Evolutionary conservation across 1,140 invertebrate species (phyloP), one percentile per base, ranked within the genome.

Genomic region (Drosophila fuyamai): DNA sequence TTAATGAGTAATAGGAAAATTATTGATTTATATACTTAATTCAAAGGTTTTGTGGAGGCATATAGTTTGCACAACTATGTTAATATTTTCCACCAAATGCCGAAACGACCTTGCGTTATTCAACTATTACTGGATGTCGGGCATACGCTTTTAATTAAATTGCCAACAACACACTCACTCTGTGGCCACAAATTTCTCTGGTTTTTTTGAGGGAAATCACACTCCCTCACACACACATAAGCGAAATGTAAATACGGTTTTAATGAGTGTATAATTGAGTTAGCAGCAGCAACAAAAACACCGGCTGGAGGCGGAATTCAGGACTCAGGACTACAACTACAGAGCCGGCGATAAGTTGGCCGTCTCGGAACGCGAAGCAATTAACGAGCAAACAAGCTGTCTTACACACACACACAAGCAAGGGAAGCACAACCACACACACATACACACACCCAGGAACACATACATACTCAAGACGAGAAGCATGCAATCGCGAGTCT

Each of bases 221-320:
- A 44, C 14, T 54, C 47, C 16, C 44, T 43, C 27, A 54, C 16
- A 35, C 10, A 36, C 71, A 57, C 44, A 40, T 23, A 44, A 18
- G 60, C 47, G 65, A 50, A 68, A 66, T 56, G 75, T 72, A 78
- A 78, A 78, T 72, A 63, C 59, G 59, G 38, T 78, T 78, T 78
- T 72, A 78, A 78, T 78, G 75, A 78, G 75, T 70, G 73, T 71
- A 78, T 78, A 78, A 78, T 78, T 78, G 66, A 78, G 75, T 78
- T 78, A 62, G 58, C 48, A 63, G 56, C 63, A 60, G 50, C 74
- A 59, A 54, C 18, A 74, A 59, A 60, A 76, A 68, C 65, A 41
- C 14, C 47, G 14, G 36, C 43, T 54, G 43, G 41, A 32, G 40
- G 61, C 27, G 41, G 23, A 32, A 48, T 47, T 43, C 13, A 46